Evolutionary conservation across 2,797 vertebrate genomes (phyloP).

Genomic region (Austrolebias charrua): DNA sequence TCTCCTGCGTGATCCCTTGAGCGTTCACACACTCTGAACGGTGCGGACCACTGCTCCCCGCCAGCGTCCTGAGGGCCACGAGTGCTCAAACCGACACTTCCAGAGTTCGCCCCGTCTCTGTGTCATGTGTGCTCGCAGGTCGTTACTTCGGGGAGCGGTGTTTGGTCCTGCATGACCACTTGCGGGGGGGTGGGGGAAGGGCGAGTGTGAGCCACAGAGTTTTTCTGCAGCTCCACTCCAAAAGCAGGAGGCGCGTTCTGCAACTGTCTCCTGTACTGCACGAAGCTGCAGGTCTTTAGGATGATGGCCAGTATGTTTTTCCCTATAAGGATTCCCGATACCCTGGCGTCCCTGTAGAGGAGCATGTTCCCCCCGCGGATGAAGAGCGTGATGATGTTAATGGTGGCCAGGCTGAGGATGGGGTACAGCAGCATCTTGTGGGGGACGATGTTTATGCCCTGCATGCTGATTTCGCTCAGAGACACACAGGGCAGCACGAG

Average conservation of each 20-base stretch:
- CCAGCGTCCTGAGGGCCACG: constrained; percentile 51
- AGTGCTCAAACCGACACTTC: constrained; percentile 24
- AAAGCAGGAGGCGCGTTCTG: constrained; percentile 70
- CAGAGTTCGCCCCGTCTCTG: constrained; percentile 19
- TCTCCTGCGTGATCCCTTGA: constrained; percentile 40
- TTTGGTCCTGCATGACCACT: constrained; percentile 77
- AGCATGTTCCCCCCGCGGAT: constrained; percentile 86
- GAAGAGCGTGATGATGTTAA: constrained; percentile 84
- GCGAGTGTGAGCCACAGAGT: constrained; percentile 59
- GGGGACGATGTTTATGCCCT: constrained; percentile 83
- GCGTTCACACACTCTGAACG: constrained; percentile 40
- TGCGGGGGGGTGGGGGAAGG: constrained; percentile 62
- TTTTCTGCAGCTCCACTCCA: constrained; percentile 76
- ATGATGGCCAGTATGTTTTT: constrained; percentile 86
- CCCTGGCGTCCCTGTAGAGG: constrained; percentile 81
- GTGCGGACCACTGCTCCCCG: constrained; percentile 45
- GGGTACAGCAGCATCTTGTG: constrained; percentile 88
- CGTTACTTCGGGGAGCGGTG: constrained; percentile 77
- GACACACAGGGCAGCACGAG: constrained; percentile 83
- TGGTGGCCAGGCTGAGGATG: constrained; percentile 84
- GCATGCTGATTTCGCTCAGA: constrained; percentile 87
- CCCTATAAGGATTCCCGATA: constrained; percentile 86
- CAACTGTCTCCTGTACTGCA: constrained; percentile 84
- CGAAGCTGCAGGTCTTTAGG: constrained; percentile 83
- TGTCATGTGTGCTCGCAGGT: constrained; percentile 84